Evolutionary conservation across 2,113 vertebrate species (phyloP).

Genomic region (Pavo muticus): DNA sequence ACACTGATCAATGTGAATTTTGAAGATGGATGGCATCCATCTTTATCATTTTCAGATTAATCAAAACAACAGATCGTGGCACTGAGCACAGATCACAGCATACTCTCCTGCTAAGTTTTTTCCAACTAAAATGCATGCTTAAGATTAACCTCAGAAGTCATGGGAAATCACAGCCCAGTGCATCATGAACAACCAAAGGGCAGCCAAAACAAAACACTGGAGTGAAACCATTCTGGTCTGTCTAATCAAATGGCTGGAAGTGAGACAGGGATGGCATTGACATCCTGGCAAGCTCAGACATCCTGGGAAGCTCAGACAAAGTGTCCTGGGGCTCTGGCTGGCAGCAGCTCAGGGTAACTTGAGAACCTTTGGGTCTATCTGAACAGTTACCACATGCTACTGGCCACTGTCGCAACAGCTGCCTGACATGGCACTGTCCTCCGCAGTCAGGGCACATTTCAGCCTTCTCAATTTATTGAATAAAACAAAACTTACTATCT

Average conservation of each 20-base stretch:
- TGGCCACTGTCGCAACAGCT: accelerated
- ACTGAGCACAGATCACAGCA: background rate
- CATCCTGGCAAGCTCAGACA: background rate
- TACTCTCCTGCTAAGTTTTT: background rate
- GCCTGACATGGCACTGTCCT: background rate
- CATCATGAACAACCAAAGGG: background rate
- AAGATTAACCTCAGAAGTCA: background rate
- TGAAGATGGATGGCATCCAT: background rate
- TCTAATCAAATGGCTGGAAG: background rate
- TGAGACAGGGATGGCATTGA: background rate
- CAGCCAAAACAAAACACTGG: background rate
- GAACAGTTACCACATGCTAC: background rate
- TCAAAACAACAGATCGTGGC: background rate
- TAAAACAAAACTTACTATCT: accelerated
- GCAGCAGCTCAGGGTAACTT: background rate
- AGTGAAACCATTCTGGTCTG: background rate
- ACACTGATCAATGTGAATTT: background rate
- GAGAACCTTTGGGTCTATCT: background rate
- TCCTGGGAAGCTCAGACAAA: background rate
- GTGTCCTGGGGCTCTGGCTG: background rate
- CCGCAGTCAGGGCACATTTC: background rate
- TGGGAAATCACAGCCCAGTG: background rate
- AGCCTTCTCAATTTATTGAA: background rate
- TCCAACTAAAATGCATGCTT: background rate
- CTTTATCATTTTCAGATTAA: background rate